phyloP scores from a whole-genome alignment of 2,797 vertebrate genomes.

The Basileuterus tristriatus region DNA sequence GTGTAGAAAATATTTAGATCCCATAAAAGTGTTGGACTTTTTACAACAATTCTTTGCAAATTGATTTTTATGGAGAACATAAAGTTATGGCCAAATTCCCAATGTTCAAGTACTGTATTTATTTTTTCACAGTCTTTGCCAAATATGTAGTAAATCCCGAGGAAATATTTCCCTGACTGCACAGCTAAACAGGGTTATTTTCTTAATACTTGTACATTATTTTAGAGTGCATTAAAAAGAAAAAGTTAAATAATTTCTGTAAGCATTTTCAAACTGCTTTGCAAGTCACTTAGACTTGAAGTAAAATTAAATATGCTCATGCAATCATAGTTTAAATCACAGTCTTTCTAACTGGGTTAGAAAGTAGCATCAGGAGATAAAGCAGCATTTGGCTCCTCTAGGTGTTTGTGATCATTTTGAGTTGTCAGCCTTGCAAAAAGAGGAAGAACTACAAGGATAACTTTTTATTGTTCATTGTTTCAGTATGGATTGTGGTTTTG shows the following conservation, averaged over 20 bases:
- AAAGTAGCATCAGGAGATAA: neutral
- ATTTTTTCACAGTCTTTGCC: neutral
- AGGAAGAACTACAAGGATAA: neutral
- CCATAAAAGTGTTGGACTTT: neutral
- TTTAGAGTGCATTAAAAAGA: neutral
- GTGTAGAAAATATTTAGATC: neutral
- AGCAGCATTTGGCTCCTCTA: neutral
- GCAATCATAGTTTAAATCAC: neutral
- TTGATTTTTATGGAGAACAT: slow-evolving; percentile 19
- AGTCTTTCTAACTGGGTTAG: neutral
- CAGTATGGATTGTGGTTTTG: neutral
- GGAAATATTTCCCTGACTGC: neutral
- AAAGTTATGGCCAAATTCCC: neutral
- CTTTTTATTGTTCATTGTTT: neutral
- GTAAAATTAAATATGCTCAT: neutral
- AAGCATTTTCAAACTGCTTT: neutral
- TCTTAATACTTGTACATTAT: neutral
- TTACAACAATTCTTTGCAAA: neutral
- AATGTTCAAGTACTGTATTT: neutral
- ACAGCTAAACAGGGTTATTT: neutral
- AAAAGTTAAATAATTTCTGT: neutral
- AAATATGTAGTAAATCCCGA: neutral
- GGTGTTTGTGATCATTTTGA: neutral
- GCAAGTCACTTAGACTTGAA: neutral
- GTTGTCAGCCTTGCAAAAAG: neutral